Conservation (phyloP, 2,113 vertebrate species). For the Athene cunicularia region DNA sequence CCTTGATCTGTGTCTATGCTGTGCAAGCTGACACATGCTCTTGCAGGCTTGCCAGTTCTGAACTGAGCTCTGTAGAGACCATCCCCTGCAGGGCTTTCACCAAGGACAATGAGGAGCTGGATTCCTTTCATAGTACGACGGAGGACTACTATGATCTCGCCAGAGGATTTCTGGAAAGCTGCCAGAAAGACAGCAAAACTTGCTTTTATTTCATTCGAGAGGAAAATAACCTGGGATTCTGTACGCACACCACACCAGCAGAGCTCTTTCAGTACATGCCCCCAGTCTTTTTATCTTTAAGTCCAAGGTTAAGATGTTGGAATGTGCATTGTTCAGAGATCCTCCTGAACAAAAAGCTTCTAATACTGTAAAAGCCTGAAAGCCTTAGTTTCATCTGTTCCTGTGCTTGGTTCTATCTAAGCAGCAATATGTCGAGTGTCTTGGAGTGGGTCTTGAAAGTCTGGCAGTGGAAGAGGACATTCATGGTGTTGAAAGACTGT, state of each 20-base stretch:
- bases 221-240: constrained; percentile 28
- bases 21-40: not conserved
- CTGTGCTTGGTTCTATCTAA: not conserved
- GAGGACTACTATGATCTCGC: not conserved
- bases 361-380: constrained; percentile 11
- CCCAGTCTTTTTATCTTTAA: not conserved
- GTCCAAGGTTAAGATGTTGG: constrained; percentile 36
- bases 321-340: not conserved
- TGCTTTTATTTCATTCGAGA: constrained; percentile 34
- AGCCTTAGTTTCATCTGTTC: not conserved
- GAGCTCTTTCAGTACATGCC: not conserved
- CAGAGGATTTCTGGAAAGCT: constrained; percentile 20
- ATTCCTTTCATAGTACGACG: not conserved
- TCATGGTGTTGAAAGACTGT: not conserved
- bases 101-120: not conserved
- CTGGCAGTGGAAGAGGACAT: not conserved
- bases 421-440: not conserved
- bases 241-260: not conserved
- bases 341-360: constrained; percentile 17
- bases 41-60: not conserved
- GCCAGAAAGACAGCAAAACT: constrained; percentile 29
- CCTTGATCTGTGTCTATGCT: not conserved
- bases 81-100: constrained; percentile 16
- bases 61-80: not conserved
- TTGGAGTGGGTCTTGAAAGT: constrained; percentile 13